These are phyloP conservation scores for Phyllotreta cruciferae DNA, from an alignment of 2,888 invertebrate species.

Conservation along the genomic window DNA sequence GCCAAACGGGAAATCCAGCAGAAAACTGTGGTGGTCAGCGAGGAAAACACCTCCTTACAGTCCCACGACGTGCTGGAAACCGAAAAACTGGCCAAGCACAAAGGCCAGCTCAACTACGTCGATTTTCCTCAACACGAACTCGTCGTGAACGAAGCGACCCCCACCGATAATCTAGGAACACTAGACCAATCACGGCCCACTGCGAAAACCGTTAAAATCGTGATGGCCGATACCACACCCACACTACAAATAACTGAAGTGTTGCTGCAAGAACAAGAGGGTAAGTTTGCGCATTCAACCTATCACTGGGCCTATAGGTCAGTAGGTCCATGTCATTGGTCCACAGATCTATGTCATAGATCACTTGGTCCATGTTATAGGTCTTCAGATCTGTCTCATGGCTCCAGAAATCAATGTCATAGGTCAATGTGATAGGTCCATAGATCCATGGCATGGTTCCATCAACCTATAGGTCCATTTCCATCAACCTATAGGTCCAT, in stretches of 20 bases:
- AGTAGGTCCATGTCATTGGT: not conserved
- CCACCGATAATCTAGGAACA: constrained; percentile 62
- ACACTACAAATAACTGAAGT: constrained; percentile 61
- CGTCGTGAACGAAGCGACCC: constrained; percentile 61
- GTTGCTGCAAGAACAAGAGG: constrained; percentile 60
- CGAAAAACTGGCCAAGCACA: constrained; percentile 46
- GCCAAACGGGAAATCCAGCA: constrained; percentile 60
- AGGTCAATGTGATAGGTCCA: constrained; percentile 2
- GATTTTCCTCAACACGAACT: constrained; percentile 58
- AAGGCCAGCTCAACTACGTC: constrained; percentile 45
- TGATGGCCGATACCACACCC: constrained; percentile 56
- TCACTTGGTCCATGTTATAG: not conserved
- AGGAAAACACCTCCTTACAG: constrained; percentile 56
- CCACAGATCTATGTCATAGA: constrained; percentile 2
- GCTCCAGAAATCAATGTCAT: not conserved
- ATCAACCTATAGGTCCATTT: not conserved
- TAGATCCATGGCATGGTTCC: not conserved
- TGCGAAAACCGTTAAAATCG: constrained; percentile 59
- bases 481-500: constrained; percentile 12
- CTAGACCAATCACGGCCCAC: constrained; percentile 58
- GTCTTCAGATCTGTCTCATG: too few species aligned
- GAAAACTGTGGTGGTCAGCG: constrained; percentile 59
- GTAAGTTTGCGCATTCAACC: constrained; percentile 57
- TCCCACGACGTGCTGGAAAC: constrained; percentile 52
- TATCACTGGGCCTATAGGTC: constrained; percentile 27